A percentile compares a stretch with the other conserved stretches of the same genome.
These are phyloP conservation scores for Pteronura brasiliensis DNA, from an alignment of 2,113 vertebrate species.

Conservation along the genomic window DNA sequence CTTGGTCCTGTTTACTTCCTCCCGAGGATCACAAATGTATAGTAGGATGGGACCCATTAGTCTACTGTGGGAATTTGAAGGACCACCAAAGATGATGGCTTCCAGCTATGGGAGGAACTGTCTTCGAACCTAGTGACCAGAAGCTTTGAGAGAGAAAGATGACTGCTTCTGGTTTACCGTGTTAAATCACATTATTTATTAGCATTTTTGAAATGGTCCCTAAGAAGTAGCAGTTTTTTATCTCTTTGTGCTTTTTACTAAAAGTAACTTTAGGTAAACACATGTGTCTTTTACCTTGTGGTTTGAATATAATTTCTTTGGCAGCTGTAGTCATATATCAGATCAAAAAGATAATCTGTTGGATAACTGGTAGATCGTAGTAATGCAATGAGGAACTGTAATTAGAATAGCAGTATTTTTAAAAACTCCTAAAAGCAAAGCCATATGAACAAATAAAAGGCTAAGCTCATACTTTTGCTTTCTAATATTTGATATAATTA, in stretches of 20 bases:
- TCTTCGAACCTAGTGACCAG: not conserved
- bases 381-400: not conserved
- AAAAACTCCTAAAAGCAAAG: not conserved
- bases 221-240: not conserved
- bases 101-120: not conserved
- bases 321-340: not conserved
- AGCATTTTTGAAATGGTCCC: not conserved
- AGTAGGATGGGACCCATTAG: not conserved
- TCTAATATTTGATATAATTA: conserved; percentile 32
- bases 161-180: not conserved
- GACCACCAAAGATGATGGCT: not conserved
- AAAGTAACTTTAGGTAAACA: not conserved
- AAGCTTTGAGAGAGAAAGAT: not conserved
- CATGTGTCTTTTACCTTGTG: not conserved
- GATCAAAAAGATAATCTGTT: not conserved
- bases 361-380: not conserved
- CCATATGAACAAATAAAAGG: not conserved
- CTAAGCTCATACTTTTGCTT: conserved; percentile 21
- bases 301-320: conserved; percentile 3
- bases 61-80: not conserved
- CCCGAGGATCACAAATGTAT: not conserved
- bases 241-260: not conserved
- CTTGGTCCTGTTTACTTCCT: not conserved
- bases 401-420: not conserved
- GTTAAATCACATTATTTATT: not conserved